Evolutionary conservation across 2,888 invertebrate species (phyloP), one percentile per base, ranked within the genome.

Genomic region (Drosophila acutilabella): DNA sequence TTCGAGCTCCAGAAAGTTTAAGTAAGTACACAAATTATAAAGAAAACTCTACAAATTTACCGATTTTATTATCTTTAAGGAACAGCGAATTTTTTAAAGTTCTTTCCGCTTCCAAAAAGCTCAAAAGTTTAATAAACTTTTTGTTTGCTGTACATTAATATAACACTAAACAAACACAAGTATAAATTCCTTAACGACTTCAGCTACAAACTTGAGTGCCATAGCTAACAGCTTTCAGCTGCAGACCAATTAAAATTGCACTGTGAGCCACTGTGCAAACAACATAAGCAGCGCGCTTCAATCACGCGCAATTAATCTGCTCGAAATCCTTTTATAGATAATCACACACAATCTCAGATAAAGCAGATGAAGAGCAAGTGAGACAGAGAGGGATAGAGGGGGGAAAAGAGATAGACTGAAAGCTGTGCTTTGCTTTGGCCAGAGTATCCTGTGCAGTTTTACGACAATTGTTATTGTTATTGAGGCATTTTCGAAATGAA

Each of bases 401-500:
- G 45, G 42, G n/a, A 30, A 6, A 6, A 30, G 30, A 52, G 54
- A 50, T 54, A 67, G 45, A 62, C 41, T 36, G 65, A 48, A 51
- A 67, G 62, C 60, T 65, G 3, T 65, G 54, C 62, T 53, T 66
- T 48, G 73, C 42, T 71, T 75, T 75, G 66, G 56, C 52, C 50
- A 62, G 71, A 68, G 70, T 86, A 86, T 83, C 83, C 83, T 89
- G 82, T 80, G 86, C 80, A 81, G 79, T 87, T 87, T 87, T 87
- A 87, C 88, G 86, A 88, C 89, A 87, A 87, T 89, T 87, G 86
- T 87, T 87, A 87, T 87, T 81, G 86, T 89, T 87, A 89, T 85
- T 88, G 89, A 88, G 85, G 86, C 89, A 89, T 89, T 88, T 89
- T 78, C 88, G 88, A 89, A 86, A 88, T 89, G 89, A 89, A 88